Evolutionary conservation across 2,888 invertebrate genomes (phyloP), one percentile per base, ranked within the genome.

Genomic region (Lucinisca nassula): DNA sequence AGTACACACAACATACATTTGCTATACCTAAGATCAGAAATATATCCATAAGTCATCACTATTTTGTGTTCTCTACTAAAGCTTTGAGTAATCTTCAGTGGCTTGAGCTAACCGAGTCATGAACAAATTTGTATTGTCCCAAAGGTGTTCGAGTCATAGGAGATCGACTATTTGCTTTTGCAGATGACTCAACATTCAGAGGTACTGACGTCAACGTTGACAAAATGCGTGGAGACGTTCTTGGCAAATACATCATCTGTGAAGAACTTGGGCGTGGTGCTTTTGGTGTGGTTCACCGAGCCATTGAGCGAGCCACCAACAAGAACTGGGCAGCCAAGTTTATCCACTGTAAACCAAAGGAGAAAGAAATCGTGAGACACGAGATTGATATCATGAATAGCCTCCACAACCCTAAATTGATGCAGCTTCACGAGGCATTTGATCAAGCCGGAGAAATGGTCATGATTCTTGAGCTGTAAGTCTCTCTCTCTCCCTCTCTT

Each of bases 241-340:
- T 94, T 67, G 92, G 94, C 80, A 96, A 96, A 91, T 96, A 96
- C 93, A 95, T 95, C 89, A 95, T 96, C 82, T 95, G 95, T 92
- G 96, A 96, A 82, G 96, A 96, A 89, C 94, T 96, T 8, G 95
- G 95, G 80, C 94, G 96, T 79, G 96, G 96, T 58, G 95, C 96
- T 3, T 96, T 96, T 91, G 96, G 96, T 45, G 96, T 96, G 10
- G 96, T 96, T 3, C 96, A 96, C 90, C 92, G 96, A 32, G 96
- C 96, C n/a, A 96, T 96, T 37, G 97, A 97, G 92, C 90, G 95
- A 84, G 95, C 96, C 2, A 96, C 96, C 2, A 96, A 96, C 55
- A 96, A 96, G 92, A 96, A 95, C 90, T 96, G 96, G 96, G 96
- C 96, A 1, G 96, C 96, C 38, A 96, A 96, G 93, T 96, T 96